These are phyloP conservation scores for Australoheros scitulus DNA, from an alignment of 2,113 vertebrate genomes.

Conservation along the genomic window DNA sequence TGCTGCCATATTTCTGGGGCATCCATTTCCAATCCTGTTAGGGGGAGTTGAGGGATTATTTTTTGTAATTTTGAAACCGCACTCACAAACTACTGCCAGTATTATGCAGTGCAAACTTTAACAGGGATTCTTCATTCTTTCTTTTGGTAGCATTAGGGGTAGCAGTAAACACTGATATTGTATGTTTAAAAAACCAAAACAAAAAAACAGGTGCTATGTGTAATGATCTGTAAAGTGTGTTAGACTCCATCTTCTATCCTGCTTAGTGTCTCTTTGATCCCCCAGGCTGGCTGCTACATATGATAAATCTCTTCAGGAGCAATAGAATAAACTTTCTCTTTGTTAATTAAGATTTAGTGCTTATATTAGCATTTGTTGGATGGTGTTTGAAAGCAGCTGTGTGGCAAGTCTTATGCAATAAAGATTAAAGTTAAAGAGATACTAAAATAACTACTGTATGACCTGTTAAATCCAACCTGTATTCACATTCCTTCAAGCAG, in stretches of 20 bases:
- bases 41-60: background rate
- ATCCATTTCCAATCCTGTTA: background rate
- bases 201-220: background rate
- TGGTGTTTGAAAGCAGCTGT: slow-evolving; percentile 35
- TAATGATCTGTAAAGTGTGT: slow-evolving; percentile 31
- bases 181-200: background rate
- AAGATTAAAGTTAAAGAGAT: slow-evolving; percentile 44
- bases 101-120: background rate
- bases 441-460: slow-evolving; percentile 41
- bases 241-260: slow-evolving; percentile 4
- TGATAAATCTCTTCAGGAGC: slow-evolving; percentile 38
- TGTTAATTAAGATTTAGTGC: slow-evolving; percentile 63
- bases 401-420: slow-evolving; percentile 52
- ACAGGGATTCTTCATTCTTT: background rate
- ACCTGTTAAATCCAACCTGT: slow-evolving; percentile 28
- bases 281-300: background rate
- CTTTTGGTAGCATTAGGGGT: background rate
- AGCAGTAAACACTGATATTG: background rate
- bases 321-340: slow-evolving; percentile 30
- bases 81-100: background rate
- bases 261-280: slow-evolving; percentile 16
- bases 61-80: background rate
- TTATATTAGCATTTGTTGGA: slow-evolving; percentile 34
- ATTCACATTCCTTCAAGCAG: background rate
- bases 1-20: background rate